These are phyloP conservation scores for Nothobranchius furzeri DNA, from an alignment of 2,113 vertebrate species.

Conservation along the genomic window DNA sequence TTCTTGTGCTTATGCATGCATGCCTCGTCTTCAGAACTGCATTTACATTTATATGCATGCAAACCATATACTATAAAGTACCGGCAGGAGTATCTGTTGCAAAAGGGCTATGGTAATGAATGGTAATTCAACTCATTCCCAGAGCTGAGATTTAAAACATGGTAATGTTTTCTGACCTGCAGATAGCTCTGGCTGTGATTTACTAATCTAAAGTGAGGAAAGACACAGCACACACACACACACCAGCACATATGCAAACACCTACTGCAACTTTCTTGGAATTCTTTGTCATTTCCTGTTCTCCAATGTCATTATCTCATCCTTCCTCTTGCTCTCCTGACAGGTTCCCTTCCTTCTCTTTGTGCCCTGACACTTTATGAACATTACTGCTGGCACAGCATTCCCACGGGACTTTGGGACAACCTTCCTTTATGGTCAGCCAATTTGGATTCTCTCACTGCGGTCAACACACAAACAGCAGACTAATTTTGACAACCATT, in stretches of 20 bases:
- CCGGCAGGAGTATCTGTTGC: slow-evolving; percentile 21
- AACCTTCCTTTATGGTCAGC: slow-evolving; percentile 50
- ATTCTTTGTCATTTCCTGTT: slow-evolving; percentile 10
- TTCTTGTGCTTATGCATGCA: slow-evolving; percentile 19
- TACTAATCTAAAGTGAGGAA: slow-evolving; percentile 29
- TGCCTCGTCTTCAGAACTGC: background rate
- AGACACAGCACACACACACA: slow-evolving; percentile 1
- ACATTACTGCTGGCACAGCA: slow-evolving; percentile 54
- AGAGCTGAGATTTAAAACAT: slow-evolving; percentile 53
- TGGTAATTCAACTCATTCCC: slow-evolving; percentile 43
- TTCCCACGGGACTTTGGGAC: slow-evolving; percentile 51
- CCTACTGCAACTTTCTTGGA: slow-evolving; percentile 9
- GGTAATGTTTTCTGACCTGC: slow-evolving; percentile 46
- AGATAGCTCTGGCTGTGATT: slow-evolving; percentile 43
- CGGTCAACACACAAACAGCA: slow-evolving; percentile 46
- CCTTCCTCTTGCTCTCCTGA: slow-evolving; percentile 29
- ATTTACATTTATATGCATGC: slow-evolving; percentile 42
- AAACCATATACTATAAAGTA: slow-evolving; percentile 5
- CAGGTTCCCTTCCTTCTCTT: slow-evolving; percentile 18
- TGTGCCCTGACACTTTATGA: slow-evolving; percentile 33
- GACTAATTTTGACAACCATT: slow-evolving; percentile 37
- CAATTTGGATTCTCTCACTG: slow-evolving; percentile 41
- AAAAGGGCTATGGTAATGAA: slow-evolving; percentile 50
- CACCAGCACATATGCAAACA: slow-evolving; percentile 7
- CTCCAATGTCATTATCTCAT: slow-evolving; percentile 19